Evolutionary conservation across 64 coral and sea anemone genomes (phyloP), one percentile per base, ranked within the genome.

Genomic region (Montipora cactus): DNA sequence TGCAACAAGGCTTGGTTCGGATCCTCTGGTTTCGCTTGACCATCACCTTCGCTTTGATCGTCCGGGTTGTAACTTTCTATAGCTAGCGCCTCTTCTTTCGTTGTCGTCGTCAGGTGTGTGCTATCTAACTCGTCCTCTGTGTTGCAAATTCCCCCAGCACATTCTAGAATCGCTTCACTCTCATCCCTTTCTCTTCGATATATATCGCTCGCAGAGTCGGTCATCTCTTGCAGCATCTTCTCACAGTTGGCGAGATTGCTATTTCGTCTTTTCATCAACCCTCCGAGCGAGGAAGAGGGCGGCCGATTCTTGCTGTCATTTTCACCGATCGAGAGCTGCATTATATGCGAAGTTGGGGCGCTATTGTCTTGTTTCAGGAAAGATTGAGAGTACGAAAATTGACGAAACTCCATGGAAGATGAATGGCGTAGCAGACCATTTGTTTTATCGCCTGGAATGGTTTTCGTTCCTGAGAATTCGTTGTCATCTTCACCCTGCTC

Each of bases 1-100:
- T 71, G 78, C 3, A 95, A 49, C 21, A 95, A 51, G 5, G 82
- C 53, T 75, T 95, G 61, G 90, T 95, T 89, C 8, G 87, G 66
- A 19, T 86, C 82, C 0, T 72, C 82, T 18, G 58, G 58, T 25
- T 82, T 82, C 23, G 37, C 59, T 14, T 5, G 10, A 11, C 80
- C 23, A 18, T 82, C 80, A 78, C 8, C 4, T 78, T 78, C 76
- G 5, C 16, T 78, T 78, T 49, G 4, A 19, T 6, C 3, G 11
- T 16, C 76, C 5, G 46, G 76, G 12, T 50, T 76, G 4, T 14
- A 67, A 18, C 62, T 71, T 71, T 37, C 37, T 37, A 37, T 37
- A 37, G 37, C 37, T 37, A 64, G 14, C 9, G 61, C 13, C 61
- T 64, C 61, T 64, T 64, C 61, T 12, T 64, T 57, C 7, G 37